A percentile compares a stretch with the other conserved stretches of the same genome.
These are phyloP conservation scores for Pteria penguin DNA, from an alignment of 2,888 invertebrate species.

Conservation along the genomic window DNA sequence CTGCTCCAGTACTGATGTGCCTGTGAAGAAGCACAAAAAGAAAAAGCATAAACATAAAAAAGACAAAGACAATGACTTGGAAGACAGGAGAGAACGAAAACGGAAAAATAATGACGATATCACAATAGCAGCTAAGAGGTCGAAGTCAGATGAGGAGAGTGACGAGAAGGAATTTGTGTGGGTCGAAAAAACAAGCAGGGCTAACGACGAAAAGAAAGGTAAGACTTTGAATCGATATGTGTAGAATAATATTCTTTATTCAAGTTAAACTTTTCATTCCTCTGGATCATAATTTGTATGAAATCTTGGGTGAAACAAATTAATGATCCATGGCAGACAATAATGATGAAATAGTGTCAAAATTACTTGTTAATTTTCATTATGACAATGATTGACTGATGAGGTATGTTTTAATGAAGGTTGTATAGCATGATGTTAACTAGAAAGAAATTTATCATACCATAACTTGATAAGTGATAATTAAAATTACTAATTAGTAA, in stretches of 20 bases:
- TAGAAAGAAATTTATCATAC: too few species aligned
- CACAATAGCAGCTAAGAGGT: conserved; percentile 22
- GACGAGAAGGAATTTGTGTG: conserved; percentile 73
- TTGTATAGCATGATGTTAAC: too few species aligned
- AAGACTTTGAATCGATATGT: conserved; percentile 2
- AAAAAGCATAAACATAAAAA: conserved; percentile 64
- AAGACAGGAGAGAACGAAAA: conserved; percentile 39
- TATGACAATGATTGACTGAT: too few species aligned
- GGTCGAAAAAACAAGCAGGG: conserved; percentile 79
- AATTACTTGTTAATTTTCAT: too few species aligned
- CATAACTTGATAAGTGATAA: too few species aligned
- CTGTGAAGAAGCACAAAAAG: conserved; percentile 59
- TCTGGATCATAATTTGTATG: background rate
- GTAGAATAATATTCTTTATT: background rate
- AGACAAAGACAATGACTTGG: conserved; percentile 43
- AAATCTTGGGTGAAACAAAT: too few species aligned
- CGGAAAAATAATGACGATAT: conserved; percentile 24
- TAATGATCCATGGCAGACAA: too few species aligned
- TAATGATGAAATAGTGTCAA: too few species aligned
- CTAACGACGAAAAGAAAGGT: conserved; percentile 21
- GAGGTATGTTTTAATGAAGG: too few species aligned
- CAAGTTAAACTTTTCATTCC: background rate
- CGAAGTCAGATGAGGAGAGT: conserved; percentile 35
- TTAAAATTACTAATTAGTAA: too few species aligned
- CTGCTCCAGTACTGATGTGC: conserved; percentile 35